Conservation (phyloP, 1,140 invertebrate genomes). For the Leptoteleia sp. region DNA sequence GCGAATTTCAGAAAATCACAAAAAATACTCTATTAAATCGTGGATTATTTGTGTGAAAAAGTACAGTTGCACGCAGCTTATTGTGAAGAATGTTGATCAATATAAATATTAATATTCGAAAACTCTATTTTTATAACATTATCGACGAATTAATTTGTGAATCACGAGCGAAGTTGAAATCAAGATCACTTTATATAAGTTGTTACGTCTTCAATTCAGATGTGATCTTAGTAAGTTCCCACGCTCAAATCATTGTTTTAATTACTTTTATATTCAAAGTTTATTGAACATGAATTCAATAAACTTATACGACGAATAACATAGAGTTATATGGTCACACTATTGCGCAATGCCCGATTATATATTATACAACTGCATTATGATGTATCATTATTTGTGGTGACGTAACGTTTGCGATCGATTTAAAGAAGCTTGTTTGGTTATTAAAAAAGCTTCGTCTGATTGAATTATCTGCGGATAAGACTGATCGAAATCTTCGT, state of each 20-base stretch:
- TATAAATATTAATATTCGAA: not conserved
- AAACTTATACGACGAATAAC: constrained; percentile 32
- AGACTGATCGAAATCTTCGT: not conserved
- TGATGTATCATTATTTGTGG: constrained; percentile 19
- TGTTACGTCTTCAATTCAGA: constrained; percentile 33
- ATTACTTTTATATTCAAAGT: constrained; percentile 34
- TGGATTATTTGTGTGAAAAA: no score
- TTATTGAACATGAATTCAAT: constrained; percentile 54
- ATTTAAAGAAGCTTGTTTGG: not conserved
- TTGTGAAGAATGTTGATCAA: constrained; percentile 12
- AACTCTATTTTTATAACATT: constrained; percentile 6
- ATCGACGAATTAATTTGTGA: constrained; percentile 24
- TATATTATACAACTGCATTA: constrained; percentile 30
- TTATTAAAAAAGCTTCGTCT: not conserved
- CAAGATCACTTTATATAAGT: constrained; percentile 46
- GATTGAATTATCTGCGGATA: not conserved
- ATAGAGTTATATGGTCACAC: constrained; percentile 37
- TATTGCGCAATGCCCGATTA: constrained; percentile 21
- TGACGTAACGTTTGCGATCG: constrained; percentile 10
- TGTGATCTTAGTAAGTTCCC: constrained; percentile 25
- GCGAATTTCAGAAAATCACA: no score
- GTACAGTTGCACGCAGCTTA: no score
- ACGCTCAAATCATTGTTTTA: constrained; percentile 26
- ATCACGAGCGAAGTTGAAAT: constrained; percentile 23
- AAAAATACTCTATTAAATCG: no score